phyloP scores from a whole-genome alignment of 2,888 invertebrate genomes.

The Ectobius pallidus region DNA sequence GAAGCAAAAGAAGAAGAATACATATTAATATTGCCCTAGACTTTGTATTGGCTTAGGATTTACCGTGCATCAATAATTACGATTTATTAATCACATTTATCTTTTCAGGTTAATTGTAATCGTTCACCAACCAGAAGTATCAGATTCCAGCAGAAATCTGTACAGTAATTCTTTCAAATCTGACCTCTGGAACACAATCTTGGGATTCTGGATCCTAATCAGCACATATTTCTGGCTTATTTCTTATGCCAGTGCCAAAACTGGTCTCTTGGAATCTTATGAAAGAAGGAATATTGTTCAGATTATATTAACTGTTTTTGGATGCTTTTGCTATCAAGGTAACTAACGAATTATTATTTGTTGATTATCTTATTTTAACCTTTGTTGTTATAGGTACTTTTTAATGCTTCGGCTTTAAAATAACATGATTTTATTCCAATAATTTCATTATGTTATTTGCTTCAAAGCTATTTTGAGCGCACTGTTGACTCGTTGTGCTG shows the following conservation, averaged over 20 bases:
- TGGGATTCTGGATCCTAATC: neutral
- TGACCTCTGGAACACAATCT: neutral
- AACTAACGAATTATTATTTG: neutral
- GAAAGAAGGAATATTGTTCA: neutral
- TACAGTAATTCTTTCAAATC: neutral
- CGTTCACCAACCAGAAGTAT: neutral
- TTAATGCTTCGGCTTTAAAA: too few relatives aligned
- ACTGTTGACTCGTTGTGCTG: too few relatives aligned
- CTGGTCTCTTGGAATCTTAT: neutral
- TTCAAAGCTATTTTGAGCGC: too few relatives aligned
- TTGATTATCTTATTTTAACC: too few relatives aligned
- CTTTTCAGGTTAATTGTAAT: neutral
- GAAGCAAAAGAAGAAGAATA: too few relatives aligned
- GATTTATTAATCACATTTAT: too few relatives aligned
- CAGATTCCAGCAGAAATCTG: neutral
- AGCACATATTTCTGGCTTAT: neutral
- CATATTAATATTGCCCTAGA: too few relatives aligned
- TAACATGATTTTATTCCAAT: too few relatives aligned
- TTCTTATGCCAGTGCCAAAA: neutral
- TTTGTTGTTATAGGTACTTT: too few relatives aligned
- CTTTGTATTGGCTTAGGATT: too few relatives aligned
- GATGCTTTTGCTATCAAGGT: neutral
- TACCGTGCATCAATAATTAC: too few relatives aligned
- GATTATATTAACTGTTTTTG: neutral
- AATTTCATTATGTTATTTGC: too few relatives aligned